A percentile compares a stretch with the other conserved stretches of the same genome.
Evolutionary conservation across 1,140 invertebrate genomes (phyloP).

Genomic region (Nasonia vitripennis): DNA sequence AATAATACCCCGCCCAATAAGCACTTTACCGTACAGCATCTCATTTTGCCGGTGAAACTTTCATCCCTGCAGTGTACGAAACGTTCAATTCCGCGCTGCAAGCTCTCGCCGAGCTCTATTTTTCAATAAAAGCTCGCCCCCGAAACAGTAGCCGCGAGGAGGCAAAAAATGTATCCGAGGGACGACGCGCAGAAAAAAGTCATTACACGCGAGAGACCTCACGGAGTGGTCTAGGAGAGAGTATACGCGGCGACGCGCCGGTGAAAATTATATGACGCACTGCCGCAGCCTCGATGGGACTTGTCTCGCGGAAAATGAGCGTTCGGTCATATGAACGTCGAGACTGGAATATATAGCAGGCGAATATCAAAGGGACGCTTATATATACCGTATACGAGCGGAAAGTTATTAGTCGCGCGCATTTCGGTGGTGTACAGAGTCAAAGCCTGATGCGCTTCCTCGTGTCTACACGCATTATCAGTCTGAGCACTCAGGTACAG

Average conservation of each 20-base stretch:
- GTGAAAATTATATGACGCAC: constrained; percentile 59
- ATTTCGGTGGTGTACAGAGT: neutral
- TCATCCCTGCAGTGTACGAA: neutral
- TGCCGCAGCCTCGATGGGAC: constrained; percentile 53
- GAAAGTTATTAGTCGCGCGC: neutral
- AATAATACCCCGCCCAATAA: neutral
- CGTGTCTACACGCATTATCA: neutral
- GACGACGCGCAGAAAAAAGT: constrained; percentile 31
- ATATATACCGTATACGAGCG: neutral
- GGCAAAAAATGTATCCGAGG: neutral
- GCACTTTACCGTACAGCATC: neutral
- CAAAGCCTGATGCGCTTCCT: neutral
- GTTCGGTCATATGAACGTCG: neutral
- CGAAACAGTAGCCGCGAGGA: neutral
- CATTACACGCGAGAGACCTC: constrained; percentile 40
- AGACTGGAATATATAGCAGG: neutral
- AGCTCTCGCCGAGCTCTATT: constrained; percentile 25
- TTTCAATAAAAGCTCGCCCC: constrained; percentile 42
- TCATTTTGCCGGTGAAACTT: constrained; percentile 13
- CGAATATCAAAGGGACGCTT: constrained; percentile 16
- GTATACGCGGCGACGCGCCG: constrained; percentile 5
- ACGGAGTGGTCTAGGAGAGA: constrained; percentile 19
- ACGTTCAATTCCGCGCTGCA: constrained; percentile 24
- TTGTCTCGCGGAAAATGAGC: constrained; percentile 59
- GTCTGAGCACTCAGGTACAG: constrained; percentile 55